Percentiles rank a stretch among this genome's conserved stretches.
phyloP scores from a whole-genome alignment of 2,113 vertebrate genomes.

The Parotia lawesii region DNA sequence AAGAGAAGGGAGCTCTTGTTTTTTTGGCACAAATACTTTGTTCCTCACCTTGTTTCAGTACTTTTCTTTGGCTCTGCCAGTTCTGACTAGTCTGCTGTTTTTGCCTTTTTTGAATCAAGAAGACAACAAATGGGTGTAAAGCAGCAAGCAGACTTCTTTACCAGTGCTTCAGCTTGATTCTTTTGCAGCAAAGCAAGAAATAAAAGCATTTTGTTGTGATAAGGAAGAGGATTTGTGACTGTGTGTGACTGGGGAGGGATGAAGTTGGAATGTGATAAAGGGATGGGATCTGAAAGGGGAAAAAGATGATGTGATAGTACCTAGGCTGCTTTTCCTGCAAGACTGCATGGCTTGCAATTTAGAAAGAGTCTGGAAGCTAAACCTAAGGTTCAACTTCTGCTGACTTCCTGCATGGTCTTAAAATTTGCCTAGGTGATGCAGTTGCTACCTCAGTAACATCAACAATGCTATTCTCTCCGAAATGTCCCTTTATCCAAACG shows the following conservation, averaged over 20 bases:
- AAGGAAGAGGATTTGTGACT: not conserved
- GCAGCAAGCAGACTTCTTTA: not conserved
- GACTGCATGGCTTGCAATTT: not conserved
- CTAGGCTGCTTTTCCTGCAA: not conserved
- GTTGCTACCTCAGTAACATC: not conserved
- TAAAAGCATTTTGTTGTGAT: not conserved
- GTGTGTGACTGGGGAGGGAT: not conserved
- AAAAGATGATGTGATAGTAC: not conserved
- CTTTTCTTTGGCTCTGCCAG: not conserved
- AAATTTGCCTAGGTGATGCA: not conserved
- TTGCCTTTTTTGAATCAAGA: not conserved
- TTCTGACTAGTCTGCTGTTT: not conserved
- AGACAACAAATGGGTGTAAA: not conserved
- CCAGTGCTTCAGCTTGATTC: not conserved
- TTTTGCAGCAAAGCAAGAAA: not conserved
- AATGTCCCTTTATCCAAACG: not conserved
- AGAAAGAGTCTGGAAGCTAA: not conserved
- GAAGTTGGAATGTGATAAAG: not conserved
- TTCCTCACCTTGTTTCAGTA: not conserved
- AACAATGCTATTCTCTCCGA: not conserved
- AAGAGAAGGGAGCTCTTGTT: not conserved
- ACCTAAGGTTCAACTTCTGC: not conserved
- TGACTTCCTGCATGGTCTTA: not conserved
- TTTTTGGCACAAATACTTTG: not conserved
- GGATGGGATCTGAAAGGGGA: not conserved